Percentiles rank a stretch among this genome's conserved stretches.
Conservation (phyloP, 2,113 vertebrate genomes). For the Scophthalmus maximus region DNA sequence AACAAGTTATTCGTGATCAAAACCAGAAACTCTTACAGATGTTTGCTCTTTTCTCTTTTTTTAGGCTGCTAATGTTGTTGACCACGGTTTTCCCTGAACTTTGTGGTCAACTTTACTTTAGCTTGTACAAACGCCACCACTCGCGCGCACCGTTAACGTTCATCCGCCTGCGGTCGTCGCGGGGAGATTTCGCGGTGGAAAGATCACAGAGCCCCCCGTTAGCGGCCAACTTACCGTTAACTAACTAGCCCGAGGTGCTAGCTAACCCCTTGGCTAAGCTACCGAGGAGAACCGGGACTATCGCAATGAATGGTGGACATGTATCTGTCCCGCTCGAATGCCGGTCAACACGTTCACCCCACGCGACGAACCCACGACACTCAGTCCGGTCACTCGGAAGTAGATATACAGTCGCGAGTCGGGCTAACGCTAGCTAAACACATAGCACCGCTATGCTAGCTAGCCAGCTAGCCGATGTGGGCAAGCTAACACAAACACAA, state of each 20-base stretch:
- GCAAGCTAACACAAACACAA: constrained; percentile 73
- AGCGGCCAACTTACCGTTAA: constrained; percentile 67
- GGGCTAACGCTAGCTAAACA: constrained; percentile 37
- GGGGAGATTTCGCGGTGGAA: background rate
- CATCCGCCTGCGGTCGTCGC: background rate
- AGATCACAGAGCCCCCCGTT: background rate
- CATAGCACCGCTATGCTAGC: constrained; percentile 47
- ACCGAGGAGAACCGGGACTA: background rate
- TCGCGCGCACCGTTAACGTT: background rate
- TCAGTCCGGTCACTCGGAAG: rapidly evolving
- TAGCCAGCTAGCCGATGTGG: constrained; percentile 51
- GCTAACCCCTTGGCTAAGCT: constrained; percentile 21
- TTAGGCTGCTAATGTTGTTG: background rate
- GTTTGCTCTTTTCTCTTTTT: background rate
- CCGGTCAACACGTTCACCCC: rapidly evolving
- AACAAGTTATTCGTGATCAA: too few relatives aligned
- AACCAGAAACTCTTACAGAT: too few relatives aligned
- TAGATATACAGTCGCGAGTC: background rate
- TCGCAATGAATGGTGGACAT: constrained; percentile 9
- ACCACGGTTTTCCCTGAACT: background rate
- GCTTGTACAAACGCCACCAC: background rate
- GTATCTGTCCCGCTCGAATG: background rate
- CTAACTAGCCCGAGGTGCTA: constrained; percentile 55
- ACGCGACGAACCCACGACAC: rapidly evolving
- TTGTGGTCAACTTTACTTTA: constrained; percentile 10